Percentiles rank a stretch among this genome's conserved stretches.
These are phyloP conservation scores for Enteromius afrohamiltoni DNA, from an alignment of 2,797 vertebrate genomes.

Conservation along the genomic window DNA sequence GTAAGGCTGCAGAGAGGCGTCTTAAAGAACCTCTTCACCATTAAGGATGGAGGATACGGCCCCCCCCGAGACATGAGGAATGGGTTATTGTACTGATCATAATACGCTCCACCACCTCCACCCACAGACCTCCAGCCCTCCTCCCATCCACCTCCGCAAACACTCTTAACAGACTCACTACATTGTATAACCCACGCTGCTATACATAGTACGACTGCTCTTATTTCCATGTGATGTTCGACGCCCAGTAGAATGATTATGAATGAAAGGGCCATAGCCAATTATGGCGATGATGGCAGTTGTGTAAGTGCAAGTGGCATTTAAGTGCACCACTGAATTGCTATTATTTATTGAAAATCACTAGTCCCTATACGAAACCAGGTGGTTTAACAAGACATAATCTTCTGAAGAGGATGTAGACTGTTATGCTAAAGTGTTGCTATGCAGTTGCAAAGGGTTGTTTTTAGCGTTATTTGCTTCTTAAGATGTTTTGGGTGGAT, in stretches of 20 bases:
- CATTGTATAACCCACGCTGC: constrained; percentile 26
- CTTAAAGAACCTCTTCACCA: constrained; percentile 74
- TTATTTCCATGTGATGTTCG: constrained; percentile 26
- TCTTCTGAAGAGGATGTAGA: background rate
- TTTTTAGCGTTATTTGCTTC: background rate
- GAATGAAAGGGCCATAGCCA: constrained; percentile 18
- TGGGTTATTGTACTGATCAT: constrained; percentile 71
- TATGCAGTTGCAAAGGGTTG: background rate
- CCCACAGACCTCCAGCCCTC: constrained; percentile 56
- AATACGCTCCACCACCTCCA: constrained; percentile 62
- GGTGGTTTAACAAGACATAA: background rate
- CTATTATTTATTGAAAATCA: constrained; percentile 10
- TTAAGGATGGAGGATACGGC: constrained; percentile 71
- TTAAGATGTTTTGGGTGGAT: background rate
- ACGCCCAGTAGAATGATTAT: constrained; percentile 7
- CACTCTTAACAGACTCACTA: constrained; percentile 34
- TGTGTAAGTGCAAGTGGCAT: constrained; percentile 20
- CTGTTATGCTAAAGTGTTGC: background rate
- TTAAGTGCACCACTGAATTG: background rate
- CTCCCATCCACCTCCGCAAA: constrained; percentile 41
- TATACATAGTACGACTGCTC: constrained; percentile 15
- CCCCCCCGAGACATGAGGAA: constrained; percentile 57
- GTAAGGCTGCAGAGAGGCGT: constrained; percentile 65
- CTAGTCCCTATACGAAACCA: background rate
- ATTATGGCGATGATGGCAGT: constrained; percentile 8